phyloP scores from a whole-genome alignment of 1,140 invertebrate species.

The Oncopeltus fasciatus region DNA sequence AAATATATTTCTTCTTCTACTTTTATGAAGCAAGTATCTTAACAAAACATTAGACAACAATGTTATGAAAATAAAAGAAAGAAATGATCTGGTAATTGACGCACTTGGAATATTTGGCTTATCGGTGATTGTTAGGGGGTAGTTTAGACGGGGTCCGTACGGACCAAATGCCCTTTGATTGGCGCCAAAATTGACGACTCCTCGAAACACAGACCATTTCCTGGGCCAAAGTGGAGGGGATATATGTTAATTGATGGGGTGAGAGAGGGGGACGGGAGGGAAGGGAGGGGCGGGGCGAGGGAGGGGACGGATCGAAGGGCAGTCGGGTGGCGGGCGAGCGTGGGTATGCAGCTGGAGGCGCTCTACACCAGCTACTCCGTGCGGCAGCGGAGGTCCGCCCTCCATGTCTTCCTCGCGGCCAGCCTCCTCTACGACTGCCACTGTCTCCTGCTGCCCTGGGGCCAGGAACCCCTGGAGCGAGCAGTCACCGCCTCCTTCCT shows the following conservation, averaged over 20 bases:
- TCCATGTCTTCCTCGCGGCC: conserved; percentile 56
- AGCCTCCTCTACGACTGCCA: conserved; percentile 52
- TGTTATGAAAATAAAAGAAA: too few relatives aligned
- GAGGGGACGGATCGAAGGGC: neutral
- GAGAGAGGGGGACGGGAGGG: neutral
- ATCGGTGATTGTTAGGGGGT: too few relatives aligned
- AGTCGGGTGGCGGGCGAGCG: neutral
- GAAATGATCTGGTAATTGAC: too few relatives aligned
- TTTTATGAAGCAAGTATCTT: too few relatives aligned
- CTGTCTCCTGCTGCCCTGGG: neutral
- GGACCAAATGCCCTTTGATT: too few relatives aligned
- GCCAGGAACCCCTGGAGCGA: conserved; percentile 22
- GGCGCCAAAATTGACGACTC: too few relatives aligned
- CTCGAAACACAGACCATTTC: too few relatives aligned
- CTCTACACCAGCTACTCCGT: conserved; percentile 60
- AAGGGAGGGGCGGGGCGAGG: neutral
- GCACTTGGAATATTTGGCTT: too few relatives aligned
- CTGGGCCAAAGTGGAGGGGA: neutral
- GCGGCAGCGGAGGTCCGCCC: conserved; percentile 55
- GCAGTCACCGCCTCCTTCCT: conserved; percentile 3
- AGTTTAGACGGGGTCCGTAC: too few relatives aligned
- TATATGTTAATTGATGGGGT: neutral
- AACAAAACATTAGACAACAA: too few relatives aligned
- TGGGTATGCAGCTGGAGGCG: conserved; percentile 6
- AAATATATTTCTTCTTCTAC: too few relatives aligned